Percentiles rank a stretch among this genome's conserved stretches.
These are phyloP conservation scores for Semicossyphus pulcher DNA, from an alignment of 2,113 vertebrate species.

Conservation along the genomic window DNA sequence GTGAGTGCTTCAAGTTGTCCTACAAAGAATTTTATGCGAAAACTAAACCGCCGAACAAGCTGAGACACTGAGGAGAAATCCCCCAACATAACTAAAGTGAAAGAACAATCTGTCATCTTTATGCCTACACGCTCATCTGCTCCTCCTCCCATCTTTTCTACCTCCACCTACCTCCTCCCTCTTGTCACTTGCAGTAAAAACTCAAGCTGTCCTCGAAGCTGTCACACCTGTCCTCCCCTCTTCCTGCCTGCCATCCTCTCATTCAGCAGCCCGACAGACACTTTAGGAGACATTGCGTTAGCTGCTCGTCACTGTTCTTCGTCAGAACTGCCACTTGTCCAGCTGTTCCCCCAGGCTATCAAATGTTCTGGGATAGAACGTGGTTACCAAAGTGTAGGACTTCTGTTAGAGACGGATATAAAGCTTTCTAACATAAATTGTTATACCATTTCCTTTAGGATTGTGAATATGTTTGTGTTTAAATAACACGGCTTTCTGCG, in stretches of 20 bases:
- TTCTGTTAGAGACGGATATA: background rate
- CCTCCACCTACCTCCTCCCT: constrained; percentile 14
- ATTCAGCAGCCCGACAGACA: background rate
- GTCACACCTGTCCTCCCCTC: constrained; percentile 19
- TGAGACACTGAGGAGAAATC: constrained; percentile 7
- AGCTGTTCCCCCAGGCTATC: background rate
- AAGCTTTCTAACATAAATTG: background rate
- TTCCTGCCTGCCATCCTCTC: constrained; percentile 17
- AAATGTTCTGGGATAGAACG: background rate
- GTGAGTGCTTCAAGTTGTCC: background rate
- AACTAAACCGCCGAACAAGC: background rate
- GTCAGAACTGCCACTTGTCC: constrained; percentile 1
- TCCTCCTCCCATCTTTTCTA: constrained; percentile 28
- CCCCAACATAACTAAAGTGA: background rate
- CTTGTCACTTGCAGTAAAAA: constrained; percentile 32
- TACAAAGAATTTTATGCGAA: background rate
- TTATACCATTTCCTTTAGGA: background rate
- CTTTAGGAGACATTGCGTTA: background rate
- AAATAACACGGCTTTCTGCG: background rate
- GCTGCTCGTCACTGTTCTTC: constrained; percentile 5
- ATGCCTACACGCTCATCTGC: background rate
- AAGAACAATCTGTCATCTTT: constrained; percentile 23
- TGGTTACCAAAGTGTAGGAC: background rate
- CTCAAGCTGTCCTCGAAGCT: constrained; percentile 23
- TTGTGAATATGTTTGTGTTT: background rate